phyloP scores from a whole-genome alignment of 2,797 vertebrate species.

The Takifugu ocellatus region DNA sequence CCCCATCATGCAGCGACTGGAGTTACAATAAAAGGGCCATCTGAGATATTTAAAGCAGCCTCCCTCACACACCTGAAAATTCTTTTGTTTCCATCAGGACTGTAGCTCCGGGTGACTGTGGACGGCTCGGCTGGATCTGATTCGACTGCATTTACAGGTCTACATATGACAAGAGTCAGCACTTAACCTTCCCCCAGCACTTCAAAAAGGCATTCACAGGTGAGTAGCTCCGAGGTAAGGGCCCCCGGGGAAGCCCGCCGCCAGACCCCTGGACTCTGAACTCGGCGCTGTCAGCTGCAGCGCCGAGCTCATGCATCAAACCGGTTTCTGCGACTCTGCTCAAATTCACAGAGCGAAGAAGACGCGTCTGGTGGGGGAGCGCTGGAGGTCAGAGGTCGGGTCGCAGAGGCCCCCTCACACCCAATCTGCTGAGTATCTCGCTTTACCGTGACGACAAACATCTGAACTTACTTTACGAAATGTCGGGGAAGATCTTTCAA shows the following conservation, averaged over 20 bases:
- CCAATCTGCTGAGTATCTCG: neutral
- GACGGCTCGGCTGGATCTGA: slow-evolving; percentile 38
- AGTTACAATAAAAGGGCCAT: slow-evolving; percentile 37
- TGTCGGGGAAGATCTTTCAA: neutral
- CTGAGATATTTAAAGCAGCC: slow-evolving; percentile 40
- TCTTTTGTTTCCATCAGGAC: slow-evolving; percentile 25
- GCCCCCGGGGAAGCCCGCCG: slow-evolving; percentile 16
- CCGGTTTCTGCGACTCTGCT: slow-evolving; percentile 23
- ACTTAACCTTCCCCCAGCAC: slow-evolving; percentile 50
- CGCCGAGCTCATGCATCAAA: slow-evolving; percentile 27
- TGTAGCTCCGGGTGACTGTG: slow-evolving; percentile 38
- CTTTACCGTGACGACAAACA: neutral
- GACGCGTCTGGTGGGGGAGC: slow-evolving; percentile 9
- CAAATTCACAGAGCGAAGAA: slow-evolving; percentile 14
- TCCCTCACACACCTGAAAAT: slow-evolving; percentile 31
- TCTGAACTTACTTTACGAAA: neutral
- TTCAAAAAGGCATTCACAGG: slow-evolving; percentile 54
- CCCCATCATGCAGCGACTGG: slow-evolving; percentile 33
- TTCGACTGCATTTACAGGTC: slow-evolving; percentile 48
- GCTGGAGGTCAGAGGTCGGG: slow-evolving; percentile 32
- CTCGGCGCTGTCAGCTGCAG: slow-evolving; percentile 26
- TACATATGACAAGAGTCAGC: slow-evolving; percentile 53
- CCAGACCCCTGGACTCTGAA: slow-evolving; percentile 21
- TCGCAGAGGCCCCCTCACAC: neutral
- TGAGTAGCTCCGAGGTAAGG: slow-evolving; percentile 30